These are phyloP conservation scores for Acanthococcus lagerstroemiae DNA, from an alignment of 2,888 invertebrate genomes.

Conservation along the genomic window DNA sequence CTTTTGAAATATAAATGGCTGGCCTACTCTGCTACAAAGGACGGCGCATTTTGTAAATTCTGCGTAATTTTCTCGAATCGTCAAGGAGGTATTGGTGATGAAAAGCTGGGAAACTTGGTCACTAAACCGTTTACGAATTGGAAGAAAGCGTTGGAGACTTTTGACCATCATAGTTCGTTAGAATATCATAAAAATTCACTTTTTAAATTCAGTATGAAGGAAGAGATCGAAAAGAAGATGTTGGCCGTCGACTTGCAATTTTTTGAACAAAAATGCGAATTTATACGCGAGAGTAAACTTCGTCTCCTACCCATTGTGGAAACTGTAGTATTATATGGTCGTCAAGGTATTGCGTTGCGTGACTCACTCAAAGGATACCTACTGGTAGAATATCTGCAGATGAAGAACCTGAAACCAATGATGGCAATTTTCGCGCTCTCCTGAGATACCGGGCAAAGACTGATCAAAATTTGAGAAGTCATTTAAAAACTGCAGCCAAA, in stretches of 20 bases:
- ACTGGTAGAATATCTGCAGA: slow-evolving; percentile 3
- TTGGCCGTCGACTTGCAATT: too few relatives aligned
- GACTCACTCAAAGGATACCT: slow-evolving; percentile 18
- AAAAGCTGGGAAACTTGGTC: neutral
- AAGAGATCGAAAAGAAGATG: too few relatives aligned
- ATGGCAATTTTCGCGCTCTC: slow-evolving; percentile 20
- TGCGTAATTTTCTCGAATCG: slow-evolving; percentile 13
- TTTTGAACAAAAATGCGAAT: slow-evolving; percentile 7
- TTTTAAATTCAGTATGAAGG: too few relatives aligned
- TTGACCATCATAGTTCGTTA: neutral
- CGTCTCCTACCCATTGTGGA: neutral
- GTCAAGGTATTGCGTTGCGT: slow-evolving; percentile 1
- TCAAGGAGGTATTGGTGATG: neutral
- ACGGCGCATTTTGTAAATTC: slow-evolving; percentile 15
- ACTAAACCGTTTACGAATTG: neutral
- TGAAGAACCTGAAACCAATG: slow-evolving; percentile 16
- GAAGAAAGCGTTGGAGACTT: slow-evolving; percentile 10
- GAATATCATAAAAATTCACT: slow-evolving; percentile 13
- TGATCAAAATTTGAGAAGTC: neutral
- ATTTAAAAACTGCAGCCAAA: too few relatives aligned
- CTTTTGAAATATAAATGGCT: neutral
- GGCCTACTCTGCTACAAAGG: slow-evolving; percentile 2
- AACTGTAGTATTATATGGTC: slow-evolving; percentile 4
- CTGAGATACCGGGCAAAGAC: neutral
- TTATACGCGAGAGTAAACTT: neutral